These are phyloP conservation scores for Andricus curvator DNA, from an alignment of 2,888 invertebrate genomes.

Conservation along the genomic window DNA sequence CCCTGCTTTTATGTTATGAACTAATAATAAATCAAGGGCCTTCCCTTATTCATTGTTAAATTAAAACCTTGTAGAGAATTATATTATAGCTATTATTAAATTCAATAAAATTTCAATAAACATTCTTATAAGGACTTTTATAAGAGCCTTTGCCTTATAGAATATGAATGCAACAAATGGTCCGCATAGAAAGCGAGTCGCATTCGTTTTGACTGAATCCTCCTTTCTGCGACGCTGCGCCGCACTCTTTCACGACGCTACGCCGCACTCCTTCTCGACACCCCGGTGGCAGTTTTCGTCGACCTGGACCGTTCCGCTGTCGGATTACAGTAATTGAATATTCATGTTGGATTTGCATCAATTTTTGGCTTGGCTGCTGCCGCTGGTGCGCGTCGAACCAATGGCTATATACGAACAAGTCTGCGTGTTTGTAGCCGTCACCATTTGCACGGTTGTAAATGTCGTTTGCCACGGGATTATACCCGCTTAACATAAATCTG, in stretches of 20 bases:
- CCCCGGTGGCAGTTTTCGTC: slow-evolving; percentile 52
- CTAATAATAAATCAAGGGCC: too few relatives aligned
- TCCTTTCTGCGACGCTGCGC: slow-evolving; percentile 33
- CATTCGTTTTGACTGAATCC: slow-evolving; percentile 26
- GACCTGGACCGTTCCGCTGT: slow-evolving; percentile 53
- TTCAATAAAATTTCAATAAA: too few relatives aligned
- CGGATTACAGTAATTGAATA: slow-evolving; percentile 71
- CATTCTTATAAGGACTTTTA: background rate
- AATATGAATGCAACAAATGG: background rate
- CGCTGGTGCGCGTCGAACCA: slow-evolving; percentile 45
- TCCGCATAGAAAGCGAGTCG: background rate
- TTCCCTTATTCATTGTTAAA: too few relatives aligned
- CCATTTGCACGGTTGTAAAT: slow-evolving; percentile 60
- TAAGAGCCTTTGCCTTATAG: background rate
- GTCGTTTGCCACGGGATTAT: slow-evolving; percentile 61
- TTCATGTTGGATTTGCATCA: slow-evolving; percentile 71
- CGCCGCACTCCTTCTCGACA: slow-evolving; percentile 47
- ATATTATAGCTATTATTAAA: too few relatives aligned
- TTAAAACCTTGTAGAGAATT: too few relatives aligned
- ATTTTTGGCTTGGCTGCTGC: slow-evolving; percentile 61
- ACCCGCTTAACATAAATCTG: slow-evolving; percentile 63
- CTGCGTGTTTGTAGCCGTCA: slow-evolving; percentile 56
- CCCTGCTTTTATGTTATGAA: too few relatives aligned
- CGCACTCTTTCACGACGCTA: slow-evolving; percentile 45
- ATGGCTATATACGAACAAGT: slow-evolving; percentile 45